Base-by-base conservation (phyloP, 2,888 invertebrate species). In the Trichacis sp. region DNA sequence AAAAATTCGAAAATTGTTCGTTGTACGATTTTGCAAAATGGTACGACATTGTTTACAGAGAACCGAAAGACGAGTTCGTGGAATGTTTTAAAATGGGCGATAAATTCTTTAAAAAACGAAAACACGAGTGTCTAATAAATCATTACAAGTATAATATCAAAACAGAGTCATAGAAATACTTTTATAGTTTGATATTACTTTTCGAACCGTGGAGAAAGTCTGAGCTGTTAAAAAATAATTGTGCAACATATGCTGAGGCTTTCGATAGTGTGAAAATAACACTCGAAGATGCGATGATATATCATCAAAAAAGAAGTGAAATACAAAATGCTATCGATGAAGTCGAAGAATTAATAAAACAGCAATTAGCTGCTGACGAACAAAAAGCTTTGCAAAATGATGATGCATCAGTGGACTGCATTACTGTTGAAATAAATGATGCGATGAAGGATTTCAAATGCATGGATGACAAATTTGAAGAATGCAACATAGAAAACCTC, bases 401-500 rank as follows among this genome's bases (percentile, higher is more conserved):
- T 36, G 12, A 51, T 3, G 15, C 14, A 43, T 30, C 63, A 18
- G 30, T 51, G n/a, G 55, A 49, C 5, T 60, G 48, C 51, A 30
- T 15, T n/a, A 43, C 14, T 11, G 53, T 56, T 30, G 63, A 67
- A 63, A 53, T 58, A 29, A 69, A 62, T 48, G 59, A 60, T 48
- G 74, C 70, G 18, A 73, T 72, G 68, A 71, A 70, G 54, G 73
- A 75, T 53, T 71, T 66, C 40, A 9, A 48, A 45, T 53, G 65
- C 53, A 48, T 56, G 8, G 59, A 24, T 15, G 38, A 67, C 53
- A 58, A 53, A 55, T 18, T n/a, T 19, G 45, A 60, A 43, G 19
- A 43, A 11, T 29, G 30, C 42, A 49, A 64, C 49, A 2, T 69
- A 17, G 29, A 58, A 1, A 15, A 69, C 12, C 70, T 73, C 60